Base-by-base conservation (phyloP, 1,140 invertebrate genomes). In the Acarapis woodi region DNA sequence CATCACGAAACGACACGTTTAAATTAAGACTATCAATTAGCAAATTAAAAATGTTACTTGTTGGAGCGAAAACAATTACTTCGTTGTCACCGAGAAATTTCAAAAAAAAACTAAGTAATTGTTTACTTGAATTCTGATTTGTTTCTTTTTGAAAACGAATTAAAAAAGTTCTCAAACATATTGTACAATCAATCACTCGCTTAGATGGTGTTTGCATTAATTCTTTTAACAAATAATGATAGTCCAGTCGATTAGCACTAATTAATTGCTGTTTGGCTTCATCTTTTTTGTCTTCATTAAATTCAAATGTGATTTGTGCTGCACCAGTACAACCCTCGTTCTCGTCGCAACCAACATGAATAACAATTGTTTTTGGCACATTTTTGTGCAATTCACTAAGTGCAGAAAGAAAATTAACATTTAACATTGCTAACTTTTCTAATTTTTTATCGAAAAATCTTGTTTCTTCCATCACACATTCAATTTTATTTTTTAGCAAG, bases 301-400 rank as follows among this genome's bases (percentile, higher is more conserved):
- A 30, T 23, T 44, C 43, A 25, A 44, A 40, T 4, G 40, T 37
- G 15, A 44, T 35, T 12, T 20, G 23, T 8, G 40, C 40, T 8
- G 36, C 6, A 21, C 36, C 37, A 10, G 36, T 23, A 30, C 43
- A 44, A 12, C 41, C 41, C 24, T 28, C 21, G 19, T 33, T 9
- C 32, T 43, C 38, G 19, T 29, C 35, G n/a, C 32, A 31, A 18
- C 35, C 37, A 10, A 33, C 26, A 32, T 43, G 35, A 36, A n/a
- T n/a, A n/a, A n/a, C n/a, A n/a, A n/a, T n/a, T n/a, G n/a, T n/a
- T n/a, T n/a, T n/a, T n/a, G n/a, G n/a, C n/a, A n/a, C n/a, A n/a
- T n/a, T n/a, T n/a, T n/a, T n/a, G n/a, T n/a, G n/a, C n/a, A n/a
- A n/a, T n/a, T n/a, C n/a, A n/a, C n/a, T n/a, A n/a, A n/a, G n/a